Evolutionary conservation across 2,113 vertebrate genomes (phyloP).

Genomic region (Oncorhynchus masou): DNA sequence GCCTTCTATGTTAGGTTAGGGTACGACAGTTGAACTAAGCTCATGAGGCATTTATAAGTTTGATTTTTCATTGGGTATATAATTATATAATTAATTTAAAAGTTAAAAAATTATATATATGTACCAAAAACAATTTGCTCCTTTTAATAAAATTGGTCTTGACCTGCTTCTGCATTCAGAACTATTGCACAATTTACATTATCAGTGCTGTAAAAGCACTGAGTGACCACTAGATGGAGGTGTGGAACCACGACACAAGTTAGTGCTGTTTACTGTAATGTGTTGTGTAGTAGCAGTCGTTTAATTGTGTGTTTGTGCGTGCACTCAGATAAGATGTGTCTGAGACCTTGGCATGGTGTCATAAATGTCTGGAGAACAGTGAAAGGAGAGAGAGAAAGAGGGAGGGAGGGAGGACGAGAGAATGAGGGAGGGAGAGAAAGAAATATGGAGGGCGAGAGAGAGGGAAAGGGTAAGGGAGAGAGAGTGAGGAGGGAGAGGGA

Average conservation of each 20-base stretch:
- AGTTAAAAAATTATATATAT: no score
- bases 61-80: no score
- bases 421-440: neutral
- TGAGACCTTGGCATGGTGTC: conserved; percentile 18
- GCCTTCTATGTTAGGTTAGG: no score
- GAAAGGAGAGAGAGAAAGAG: neutral
- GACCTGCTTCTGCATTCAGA: no score
- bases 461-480: neutral
- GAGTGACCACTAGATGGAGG: conserved; percentile 9
- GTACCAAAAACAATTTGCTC: no score
- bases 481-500: no score
- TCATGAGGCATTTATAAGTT: no score
- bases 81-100: no score
- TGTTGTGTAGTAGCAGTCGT: neutral
- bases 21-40: no score
- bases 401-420: neutral
- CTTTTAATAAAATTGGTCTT: no score
- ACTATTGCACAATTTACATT: no score
- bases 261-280: neutral
- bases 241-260: neutral
- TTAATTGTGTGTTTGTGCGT: neutral
- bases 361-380: neutral
- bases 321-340: conserved; percentile 10
- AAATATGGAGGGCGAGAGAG: neutral
- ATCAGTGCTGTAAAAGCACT: neutral